Evolutionary conservation across 2,797 vertebrate species (phyloP), one percentile per base, ranked within the genome.

Genomic region (Echiichthys vipera): DNA sequence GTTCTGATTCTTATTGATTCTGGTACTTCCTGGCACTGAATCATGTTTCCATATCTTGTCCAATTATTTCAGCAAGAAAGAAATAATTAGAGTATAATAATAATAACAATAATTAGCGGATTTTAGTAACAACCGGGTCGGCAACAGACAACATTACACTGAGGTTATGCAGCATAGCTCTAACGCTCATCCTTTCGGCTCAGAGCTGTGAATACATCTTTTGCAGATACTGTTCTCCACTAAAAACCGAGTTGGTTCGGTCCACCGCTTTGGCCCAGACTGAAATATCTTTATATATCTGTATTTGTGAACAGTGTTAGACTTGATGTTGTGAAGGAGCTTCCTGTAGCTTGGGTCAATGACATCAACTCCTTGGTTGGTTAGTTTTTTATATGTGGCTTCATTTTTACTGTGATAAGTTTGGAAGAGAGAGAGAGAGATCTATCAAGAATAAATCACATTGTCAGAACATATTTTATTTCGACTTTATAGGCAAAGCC

Each of bases 1-100:
- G 32, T 50, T 72, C 5, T 11, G 61, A 46, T 47, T 55, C 24
- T 17, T 53, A 76, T 65, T 45, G 65, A 84, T 73, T 62, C 18
- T 24, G 34, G 7, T 14, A 22, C 25, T 66, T 51, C 13, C 18
- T 62, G n/a, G n/a, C 34, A 7, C 12, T 30, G 46, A 51, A 29
- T 29, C 15, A 5, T 14, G 47, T 24, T 7, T 55, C 12, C 13
- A 37, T 47, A 18, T 45, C 15, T 43, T 45, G 49, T 6, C 14
- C 49, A 57, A 32, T 29, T 39, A 49, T 39, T 40, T 64, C 11
- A 57, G 5, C 37, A 24, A 30, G 14, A 20, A 10, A 29, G 22
- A 37, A 49, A 25, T 2, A 2, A 7, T 1, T 11, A 22, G n/a
- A 40, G 32, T 39, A 22, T 15, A n/a, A n/a, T n/a, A n/a, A n/a